A percentile compares a stretch with the other conserved stretches of the same genome.
These are phyloP conservation scores for Netelia virgata DNA, from an alignment of 2,888 invertebrate species.

Conservation along the genomic window DNA sequence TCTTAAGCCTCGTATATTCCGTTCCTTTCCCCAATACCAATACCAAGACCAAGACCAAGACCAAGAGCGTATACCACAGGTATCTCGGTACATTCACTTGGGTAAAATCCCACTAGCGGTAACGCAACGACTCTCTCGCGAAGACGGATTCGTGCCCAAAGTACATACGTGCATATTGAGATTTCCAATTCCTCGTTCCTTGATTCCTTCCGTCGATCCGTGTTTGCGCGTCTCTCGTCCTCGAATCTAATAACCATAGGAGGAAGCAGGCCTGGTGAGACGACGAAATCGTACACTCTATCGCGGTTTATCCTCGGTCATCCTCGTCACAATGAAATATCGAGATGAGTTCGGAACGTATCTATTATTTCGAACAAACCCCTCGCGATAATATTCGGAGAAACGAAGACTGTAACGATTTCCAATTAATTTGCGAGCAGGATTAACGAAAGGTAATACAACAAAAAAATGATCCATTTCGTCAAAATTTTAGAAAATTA, in stretches of 20 bases:
- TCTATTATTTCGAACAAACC: too few species aligned
- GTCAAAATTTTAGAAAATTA: too few species aligned
- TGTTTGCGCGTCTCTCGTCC: conserved; percentile 2
- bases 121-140: conserved; percentile 21
- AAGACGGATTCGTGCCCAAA: conserved; percentile 26
- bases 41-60: too few species aligned
- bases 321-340: too few species aligned
- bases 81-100: conserved; percentile 23
- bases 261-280: background rate
- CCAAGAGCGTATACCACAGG: background rate
- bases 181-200: conserved; percentile 38
- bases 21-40: background rate
- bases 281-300: too few species aligned
- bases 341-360: too few species aligned
- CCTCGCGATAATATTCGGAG: too few species aligned
- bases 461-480: too few species aligned
- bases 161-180: conserved; percentile 19
- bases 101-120: conserved; percentile 23
- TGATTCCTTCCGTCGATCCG: conserved; percentile 38
- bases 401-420: conserved; percentile 15
- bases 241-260: conserved; percentile 52
- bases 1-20: conserved; percentile 32
- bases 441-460: too few species aligned
- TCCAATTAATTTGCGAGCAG: too few species aligned
- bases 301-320: too few species aligned